Percentiles rank a stretch among this genome's conserved stretches.
These are phyloP conservation scores for Thaumetopoea pityocampa DNA, from an alignment of 1,140 invertebrate species.

Conservation along the genomic window DNA sequence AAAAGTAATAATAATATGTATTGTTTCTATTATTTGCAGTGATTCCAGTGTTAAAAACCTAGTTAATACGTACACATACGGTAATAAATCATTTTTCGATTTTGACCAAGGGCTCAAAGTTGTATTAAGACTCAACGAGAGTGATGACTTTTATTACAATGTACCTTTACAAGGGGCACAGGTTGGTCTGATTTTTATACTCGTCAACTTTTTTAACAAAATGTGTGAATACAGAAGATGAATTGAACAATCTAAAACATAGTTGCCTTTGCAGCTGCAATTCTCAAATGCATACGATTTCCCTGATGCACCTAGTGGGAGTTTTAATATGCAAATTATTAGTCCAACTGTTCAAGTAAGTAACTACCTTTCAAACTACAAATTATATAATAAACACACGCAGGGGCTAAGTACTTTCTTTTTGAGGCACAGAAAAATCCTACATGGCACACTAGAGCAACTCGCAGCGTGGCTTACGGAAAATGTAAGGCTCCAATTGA, in stretches of 20 bases:
- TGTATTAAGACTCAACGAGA: conserved; percentile 43
- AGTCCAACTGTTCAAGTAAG: conserved; percentile 54
- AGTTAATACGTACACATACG: conserved; percentile 64
- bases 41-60: no score
- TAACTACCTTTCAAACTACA: not conserved
- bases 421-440: no score
- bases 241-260: no score
- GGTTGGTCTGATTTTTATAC: conserved; percentile 28
- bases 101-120: conserved; percentile 61
- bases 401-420: no score
- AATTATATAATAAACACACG: not conserved
- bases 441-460: no score
- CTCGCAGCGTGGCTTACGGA: no score
- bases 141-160: conserved; percentile 62
- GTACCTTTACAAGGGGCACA: conserved; percentile 54
- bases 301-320: conserved; percentile 68
- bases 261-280: conserved; percentile 46
- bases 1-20: no score
- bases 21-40: no score
- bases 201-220: no score
- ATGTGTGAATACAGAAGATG: no score
- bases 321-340: conserved; percentile 61
- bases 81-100: conserved; percentile 61
- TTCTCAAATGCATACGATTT: conserved; percentile 70
- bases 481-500: no score